A percentile compares a stretch with the other conserved stretches of the same genome.
Evolutionary conservation across 2,113 vertebrate genomes (phyloP).

Genomic region (Spea multiplicata): DNA sequence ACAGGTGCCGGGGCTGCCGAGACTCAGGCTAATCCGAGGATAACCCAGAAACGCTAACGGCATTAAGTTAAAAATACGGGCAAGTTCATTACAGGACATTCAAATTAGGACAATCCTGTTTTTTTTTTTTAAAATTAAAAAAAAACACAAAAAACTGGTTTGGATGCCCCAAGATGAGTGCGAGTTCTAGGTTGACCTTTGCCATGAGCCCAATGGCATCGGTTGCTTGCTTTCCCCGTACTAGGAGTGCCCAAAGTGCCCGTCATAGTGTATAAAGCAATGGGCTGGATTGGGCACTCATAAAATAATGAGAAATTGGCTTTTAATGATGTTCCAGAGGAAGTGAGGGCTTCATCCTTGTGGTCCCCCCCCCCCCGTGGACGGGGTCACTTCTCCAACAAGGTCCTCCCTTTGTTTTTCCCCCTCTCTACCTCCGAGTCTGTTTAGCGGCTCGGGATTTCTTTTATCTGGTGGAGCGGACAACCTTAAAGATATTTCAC

Average conservation of each 20-base stretch:
- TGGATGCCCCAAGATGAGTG: no score
- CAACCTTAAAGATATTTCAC: no score
- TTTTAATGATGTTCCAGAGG: no score
- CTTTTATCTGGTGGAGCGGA: no score
- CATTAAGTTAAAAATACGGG: slow-evolving; percentile 25
- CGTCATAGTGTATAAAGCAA: not conserved
- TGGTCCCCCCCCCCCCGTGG: no score
- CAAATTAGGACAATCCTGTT: not conserved
- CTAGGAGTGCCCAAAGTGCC: not conserved
- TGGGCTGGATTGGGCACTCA: not conserved
- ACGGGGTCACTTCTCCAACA: no score
- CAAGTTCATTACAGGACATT: slow-evolving; percentile 33
- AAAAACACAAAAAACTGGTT: no score
- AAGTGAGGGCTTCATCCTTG: no score
- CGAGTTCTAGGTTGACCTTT: not conserved
- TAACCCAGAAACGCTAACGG: not conserved
- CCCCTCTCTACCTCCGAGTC: no score
- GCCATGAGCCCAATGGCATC: not conserved
- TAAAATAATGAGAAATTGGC: not conserved
- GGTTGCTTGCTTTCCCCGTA: not conserved
- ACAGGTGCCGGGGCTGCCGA: not conserved
- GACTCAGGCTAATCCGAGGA: not conserved
- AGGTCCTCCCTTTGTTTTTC: no score
- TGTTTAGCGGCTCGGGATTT: no score
- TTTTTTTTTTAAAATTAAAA: no score